A percentile compares a stretch with the other conserved stretches of the same genome.
phyloP scores from a whole-genome alignment of 2,113 vertebrate species.

The Pteruthius melanotis region DNA sequence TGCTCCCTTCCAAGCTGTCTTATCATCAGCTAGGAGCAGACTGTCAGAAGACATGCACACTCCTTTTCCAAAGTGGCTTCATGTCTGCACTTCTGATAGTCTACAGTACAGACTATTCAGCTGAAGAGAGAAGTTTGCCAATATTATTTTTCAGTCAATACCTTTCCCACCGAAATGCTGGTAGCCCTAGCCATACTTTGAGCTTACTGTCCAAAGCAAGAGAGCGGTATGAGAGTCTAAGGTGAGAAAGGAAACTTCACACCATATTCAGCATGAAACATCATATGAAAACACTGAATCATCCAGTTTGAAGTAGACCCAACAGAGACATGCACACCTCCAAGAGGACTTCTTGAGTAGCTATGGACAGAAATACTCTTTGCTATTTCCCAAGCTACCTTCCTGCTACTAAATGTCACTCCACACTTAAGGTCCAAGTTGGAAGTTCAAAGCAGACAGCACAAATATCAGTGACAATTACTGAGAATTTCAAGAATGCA shows the following conservation, averaged over 20 bases:
- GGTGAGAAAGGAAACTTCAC: background rate
- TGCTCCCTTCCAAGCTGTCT: background rate
- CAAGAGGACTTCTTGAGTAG: background rate
- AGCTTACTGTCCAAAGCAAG: background rate
- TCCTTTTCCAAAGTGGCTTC: background rate
- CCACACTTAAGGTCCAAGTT: background rate
- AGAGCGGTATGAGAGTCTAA: background rate
- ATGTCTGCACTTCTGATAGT: background rate
- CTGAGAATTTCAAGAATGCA: conserved; percentile 27
- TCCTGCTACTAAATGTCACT: background rate
- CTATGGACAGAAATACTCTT: background rate
- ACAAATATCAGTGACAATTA: background rate
- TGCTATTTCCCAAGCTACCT: background rate
- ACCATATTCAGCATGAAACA: background rate
- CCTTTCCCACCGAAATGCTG: background rate
- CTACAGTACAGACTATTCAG: background rate
- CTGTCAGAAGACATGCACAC: background rate
- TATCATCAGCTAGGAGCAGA: background rate
- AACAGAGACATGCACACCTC: background rate
- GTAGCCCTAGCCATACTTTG: background rate
- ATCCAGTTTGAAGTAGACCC: background rate
- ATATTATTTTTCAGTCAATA: background rate
- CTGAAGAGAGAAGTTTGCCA: background rate
- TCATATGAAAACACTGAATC: background rate
- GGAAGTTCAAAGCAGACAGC: background rate